Evolutionary conservation across 2,888 invertebrate species (phyloP).

Genomic region (Apeira syringaria): DNA sequence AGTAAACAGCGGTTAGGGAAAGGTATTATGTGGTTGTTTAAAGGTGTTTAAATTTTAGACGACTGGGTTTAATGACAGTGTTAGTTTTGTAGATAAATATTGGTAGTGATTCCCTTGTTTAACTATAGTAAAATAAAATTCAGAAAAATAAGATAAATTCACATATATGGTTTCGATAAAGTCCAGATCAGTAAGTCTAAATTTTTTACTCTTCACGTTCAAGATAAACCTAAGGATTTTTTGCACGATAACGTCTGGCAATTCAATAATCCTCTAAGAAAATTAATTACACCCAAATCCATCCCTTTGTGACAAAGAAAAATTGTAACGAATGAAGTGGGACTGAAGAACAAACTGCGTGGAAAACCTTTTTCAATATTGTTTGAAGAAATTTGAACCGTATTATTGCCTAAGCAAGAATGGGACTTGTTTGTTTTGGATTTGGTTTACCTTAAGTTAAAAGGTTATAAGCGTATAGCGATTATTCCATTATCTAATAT

Average conservation of each 20-base stretch:
- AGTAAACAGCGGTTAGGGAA: conserved; percentile 30
- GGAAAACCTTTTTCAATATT: conserved; percentile 41
- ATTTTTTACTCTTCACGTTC: too few species aligned
- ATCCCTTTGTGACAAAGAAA: conserved; percentile 78
- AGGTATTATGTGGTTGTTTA: conserved; percentile 20
- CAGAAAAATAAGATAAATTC: too few species aligned
- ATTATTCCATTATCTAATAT: too few species aligned
- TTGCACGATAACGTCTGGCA: conserved; percentile 32
- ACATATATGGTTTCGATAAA: too few species aligned
- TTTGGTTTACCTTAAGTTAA: conserved; percentile 25
- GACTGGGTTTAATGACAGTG: background rate
- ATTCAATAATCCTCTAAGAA: conserved; percentile 65
- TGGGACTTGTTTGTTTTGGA: conserved; percentile 21
- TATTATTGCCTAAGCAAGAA: conserved; percentile 26
- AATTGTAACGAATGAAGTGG: conserved; percentile 76
- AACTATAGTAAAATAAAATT: too few species aligned
- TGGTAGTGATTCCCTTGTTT: too few species aligned
- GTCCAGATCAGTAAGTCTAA: too few species aligned
- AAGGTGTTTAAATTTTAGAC: background rate
- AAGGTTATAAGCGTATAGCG: conserved; percentile 31
- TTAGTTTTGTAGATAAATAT: too few species aligned
- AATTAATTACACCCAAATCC: conserved; percentile 73
- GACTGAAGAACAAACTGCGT: conserved; percentile 60
- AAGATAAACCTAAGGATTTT: too few species aligned
- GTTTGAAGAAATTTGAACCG: conserved; percentile 27